phyloP scores from a whole-genome alignment of 1,140 invertebrate genomes.

The Ericerus pela region DNA sequence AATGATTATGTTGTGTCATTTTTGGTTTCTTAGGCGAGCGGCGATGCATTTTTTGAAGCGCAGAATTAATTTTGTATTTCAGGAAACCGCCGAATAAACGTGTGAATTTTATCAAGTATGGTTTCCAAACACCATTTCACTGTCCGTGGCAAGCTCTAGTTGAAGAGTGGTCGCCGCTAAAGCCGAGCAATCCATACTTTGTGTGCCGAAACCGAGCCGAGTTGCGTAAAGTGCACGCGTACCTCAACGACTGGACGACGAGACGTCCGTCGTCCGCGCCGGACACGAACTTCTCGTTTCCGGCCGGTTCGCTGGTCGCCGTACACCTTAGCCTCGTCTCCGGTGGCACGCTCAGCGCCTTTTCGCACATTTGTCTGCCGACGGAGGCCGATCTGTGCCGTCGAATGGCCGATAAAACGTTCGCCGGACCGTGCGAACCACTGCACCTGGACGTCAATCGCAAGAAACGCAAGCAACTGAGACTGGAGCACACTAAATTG shows the following conservation, averaged over 20 bases:
- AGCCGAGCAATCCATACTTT: not conserved
- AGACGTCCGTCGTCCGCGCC: no score
- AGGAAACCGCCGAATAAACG: conserved; percentile 65
- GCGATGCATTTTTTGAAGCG: not conserved
- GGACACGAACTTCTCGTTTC: no score
- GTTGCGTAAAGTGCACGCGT: no score
- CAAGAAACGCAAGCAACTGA: conserved; percentile 38
- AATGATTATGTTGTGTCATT: no score
- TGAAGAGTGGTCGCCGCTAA: conserved; percentile 43
- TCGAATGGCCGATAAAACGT: not conserved
- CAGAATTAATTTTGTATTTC: conserved; percentile 21
- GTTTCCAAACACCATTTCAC: conserved; percentile 56
- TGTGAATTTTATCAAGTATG: conserved; percentile 63
- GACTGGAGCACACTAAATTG: conserved; percentile 38
- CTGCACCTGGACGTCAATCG: conserved; percentile 25
- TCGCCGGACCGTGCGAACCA: conserved; percentile 18
- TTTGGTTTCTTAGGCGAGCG: not conserved
- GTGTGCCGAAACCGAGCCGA: not conserved
- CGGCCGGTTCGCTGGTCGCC: no score
- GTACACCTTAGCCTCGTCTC: no score
- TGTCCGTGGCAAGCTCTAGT: conserved; percentile 55
- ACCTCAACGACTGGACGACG: no score
- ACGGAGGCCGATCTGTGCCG: conserved; percentile 16
- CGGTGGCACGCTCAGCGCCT: conserved; percentile 18
- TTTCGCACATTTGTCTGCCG: conserved; percentile 24